Base-by-base conservation (phyloP, 2,113 vertebrate species). In the Vidua macroura region DNA sequence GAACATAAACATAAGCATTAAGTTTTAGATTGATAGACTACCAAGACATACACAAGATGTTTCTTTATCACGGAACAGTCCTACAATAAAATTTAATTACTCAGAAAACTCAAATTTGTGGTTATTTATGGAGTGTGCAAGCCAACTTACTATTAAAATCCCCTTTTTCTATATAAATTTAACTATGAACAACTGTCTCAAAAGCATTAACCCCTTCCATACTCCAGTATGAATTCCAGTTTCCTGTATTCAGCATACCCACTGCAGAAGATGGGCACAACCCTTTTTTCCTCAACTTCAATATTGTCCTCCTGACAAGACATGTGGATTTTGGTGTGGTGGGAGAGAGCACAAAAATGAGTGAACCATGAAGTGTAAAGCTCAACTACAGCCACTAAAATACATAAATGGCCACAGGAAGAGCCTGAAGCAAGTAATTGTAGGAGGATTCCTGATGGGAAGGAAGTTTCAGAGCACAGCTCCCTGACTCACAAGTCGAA, bases 401-500 rank as follows among this genome's bases (percentile, higher is more conserved):
- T 6, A 75, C 1, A 0, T 9, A 52, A 95, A 70, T 19, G 66
- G 91, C 37, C 44, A 91, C 96, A 97, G 97, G 97, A 97, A 96
- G 87, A 91, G 92, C 68, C 66, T 92, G 79, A 90, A 96, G 86
- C 88, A 95, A 96, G 87, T 85, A 89, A 97, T 90, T 97, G 94
- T 88, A 81, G 78, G 76, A 96, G 95, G 95, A 96, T 95, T 96
- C 97, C 97, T 97, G 94, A 93, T 62, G 66, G 97, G 97, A 97
- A 98, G 98, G 97, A 97, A 98, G 94, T 92, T 91, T 91, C 64
- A 69, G 78, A 90, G 78, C 91, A 84, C 91, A 89, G 31, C 81
- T 93, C 87, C 90, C 62, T 88, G 78, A 78, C 77, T 94, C 92
- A 60, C 90, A 94, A 74, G 49, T 96, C 15, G 4, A 58, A 96